phyloP scores from a whole-genome alignment of 2,888 invertebrate genomes.

The Diarsia dahlii region DNA sequence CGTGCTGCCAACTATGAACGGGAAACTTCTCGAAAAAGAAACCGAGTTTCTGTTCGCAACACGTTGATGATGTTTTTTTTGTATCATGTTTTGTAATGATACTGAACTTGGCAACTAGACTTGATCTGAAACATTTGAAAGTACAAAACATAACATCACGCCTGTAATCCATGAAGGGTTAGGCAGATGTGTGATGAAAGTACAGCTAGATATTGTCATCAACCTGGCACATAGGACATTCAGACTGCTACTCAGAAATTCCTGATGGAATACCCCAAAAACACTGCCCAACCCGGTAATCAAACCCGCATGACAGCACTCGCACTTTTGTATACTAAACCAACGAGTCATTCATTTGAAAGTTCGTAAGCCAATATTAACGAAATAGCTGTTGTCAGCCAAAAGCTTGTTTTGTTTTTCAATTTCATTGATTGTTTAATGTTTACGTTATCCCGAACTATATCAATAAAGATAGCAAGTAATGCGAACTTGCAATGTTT shows the following conservation, averaged over 20 bases:
- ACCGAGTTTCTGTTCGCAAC: slow-evolving; percentile 10
- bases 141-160: background rate
- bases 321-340: too few relatives aligned
- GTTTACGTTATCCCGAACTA: slow-evolving; percentile 8
- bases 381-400: background rate
- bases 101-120: background rate
- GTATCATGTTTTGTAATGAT: background rate
- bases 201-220: too few relatives aligned
- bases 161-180: too few relatives aligned
- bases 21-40: slow-evolving; percentile 54
- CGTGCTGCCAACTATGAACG: slow-evolving; percentile 37
- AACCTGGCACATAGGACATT: too few relatives aligned
- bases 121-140: background rate
- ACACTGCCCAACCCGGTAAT: too few relatives aligned
- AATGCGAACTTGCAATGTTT: slow-evolving; percentile 13
- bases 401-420: slow-evolving; percentile 20
- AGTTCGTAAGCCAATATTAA: background rate
- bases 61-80: slow-evolving; percentile 24
- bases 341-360: too few relatives aligned
- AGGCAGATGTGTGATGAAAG: too few relatives aligned
- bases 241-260: too few relatives aligned
- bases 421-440: slow-evolving; percentile 14
- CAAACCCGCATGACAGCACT: too few relatives aligned
- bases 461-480: slow-evolving; percentile 28
- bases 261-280: too few relatives aligned